Evolutionary conservation across 2,113 vertebrate genomes (phyloP).

Genomic region (Neogale vison): DNA sequence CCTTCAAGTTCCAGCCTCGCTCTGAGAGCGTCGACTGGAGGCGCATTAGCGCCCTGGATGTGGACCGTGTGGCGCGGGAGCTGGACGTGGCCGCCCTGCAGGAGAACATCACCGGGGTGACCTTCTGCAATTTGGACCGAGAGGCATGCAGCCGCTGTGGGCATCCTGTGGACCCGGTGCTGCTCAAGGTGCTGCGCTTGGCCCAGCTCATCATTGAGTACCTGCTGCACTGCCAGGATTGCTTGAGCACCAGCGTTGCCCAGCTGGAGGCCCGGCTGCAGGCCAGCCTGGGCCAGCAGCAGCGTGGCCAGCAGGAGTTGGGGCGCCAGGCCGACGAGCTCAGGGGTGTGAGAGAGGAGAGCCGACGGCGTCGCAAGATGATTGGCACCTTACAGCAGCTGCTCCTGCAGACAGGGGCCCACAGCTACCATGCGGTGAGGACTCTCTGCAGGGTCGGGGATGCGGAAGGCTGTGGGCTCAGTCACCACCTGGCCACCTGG

Average conservation of each 20-base stretch:
- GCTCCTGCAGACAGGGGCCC: constrained; percentile 81
- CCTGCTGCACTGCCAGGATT: constrained; percentile 87
- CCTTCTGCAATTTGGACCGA: constrained; percentile 84
- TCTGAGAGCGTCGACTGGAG: constrained; percentile 83
- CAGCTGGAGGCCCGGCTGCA: constrained; percentile 78
- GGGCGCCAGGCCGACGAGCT: constrained; percentile 75
- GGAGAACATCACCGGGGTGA: constrained; percentile 81
- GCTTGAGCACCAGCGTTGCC: constrained; percentile 77
- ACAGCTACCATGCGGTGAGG: constrained; percentile 83
- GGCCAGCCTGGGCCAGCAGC: constrained; percentile 68
- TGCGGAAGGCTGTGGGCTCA: not conserved
- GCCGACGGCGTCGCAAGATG: constrained; percentile 83
- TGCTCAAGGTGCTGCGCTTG: constrained; percentile 87
- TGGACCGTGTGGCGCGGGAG: constrained; percentile 85
- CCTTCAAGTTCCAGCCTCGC: constrained; percentile 84
- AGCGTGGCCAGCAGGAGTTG: constrained; percentile 69
- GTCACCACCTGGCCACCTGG: not conserved
- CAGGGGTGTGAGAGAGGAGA: constrained; percentile 80
- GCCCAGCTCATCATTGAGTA: constrained; percentile 89
- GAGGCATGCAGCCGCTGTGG: constrained; percentile 84
- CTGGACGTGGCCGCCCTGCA: constrained; percentile 84
- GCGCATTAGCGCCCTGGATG: constrained; percentile 82
- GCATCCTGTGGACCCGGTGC: constrained; percentile 77
- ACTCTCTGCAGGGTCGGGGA: fast-evolving
- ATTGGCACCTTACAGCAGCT: constrained; percentile 85